Base-by-base conservation (phyloP, 1,140 invertebrate species). In the Riptortus pedestris region DNA sequence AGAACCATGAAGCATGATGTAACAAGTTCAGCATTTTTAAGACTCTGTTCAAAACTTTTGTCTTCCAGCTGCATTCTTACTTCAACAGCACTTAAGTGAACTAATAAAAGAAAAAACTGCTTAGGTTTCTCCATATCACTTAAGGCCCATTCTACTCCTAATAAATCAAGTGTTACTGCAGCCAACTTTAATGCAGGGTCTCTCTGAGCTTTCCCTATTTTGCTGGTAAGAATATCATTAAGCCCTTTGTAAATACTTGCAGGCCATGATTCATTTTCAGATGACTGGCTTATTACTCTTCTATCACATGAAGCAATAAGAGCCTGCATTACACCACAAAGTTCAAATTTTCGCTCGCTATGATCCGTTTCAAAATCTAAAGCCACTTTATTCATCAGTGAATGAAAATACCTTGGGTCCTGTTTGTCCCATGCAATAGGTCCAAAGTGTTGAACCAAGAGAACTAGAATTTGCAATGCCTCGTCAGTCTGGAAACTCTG, bases 61-160 rank as follows among this genome's bases (percentile, higher is more conserved):
- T 91, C 88, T 72, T 96, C 92, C 47, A 95, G 74, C 70, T 91
- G 87, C 90, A 96, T 94, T 69, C 91, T 81, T 2, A 94, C 84
- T 79, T 96, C 93, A 72, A 96, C 90, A 58, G 90, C 89, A 67
- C 86, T 84, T 20, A 96, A 74, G 73, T 95, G 91, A 61, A 93
- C 81, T 1, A 94, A 74, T 45, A 94, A 74, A 1, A 94, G 76
- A 68, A 94, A 88, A 69, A 93, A 88, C 70, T 86, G 83, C 74
- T 86, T 88, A 63, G 84, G 83, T 68, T 85, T 87, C 52, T 87
- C 85, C 68, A 88, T 85, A 75, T 89, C 85, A 66, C 79, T 80
- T 51, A 91, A 76, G 29, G 85, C 79, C 88, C 88, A 93, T 67
- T 91, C 88, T 11, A 88, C 82, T 9, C 91, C 90, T n/a, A 93